Evolutionary conservation across 2,113 vertebrate species (phyloP), one percentile per base, ranked within the genome.

Genomic region (Oostethus manadensis): DNA sequence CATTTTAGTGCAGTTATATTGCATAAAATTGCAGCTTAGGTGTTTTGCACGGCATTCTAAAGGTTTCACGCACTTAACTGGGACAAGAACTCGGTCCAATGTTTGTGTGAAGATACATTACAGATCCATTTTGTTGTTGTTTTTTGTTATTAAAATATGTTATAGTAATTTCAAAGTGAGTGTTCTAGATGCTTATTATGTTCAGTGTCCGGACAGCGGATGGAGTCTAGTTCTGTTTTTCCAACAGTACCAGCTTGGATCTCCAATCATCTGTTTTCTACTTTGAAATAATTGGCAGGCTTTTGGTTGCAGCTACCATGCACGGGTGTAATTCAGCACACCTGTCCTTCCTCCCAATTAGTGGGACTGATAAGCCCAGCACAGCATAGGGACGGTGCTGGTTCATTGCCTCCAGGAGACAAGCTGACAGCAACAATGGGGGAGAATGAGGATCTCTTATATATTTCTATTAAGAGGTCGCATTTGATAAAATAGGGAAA

Each of bases 1-100:
- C 70, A 70, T 80, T 76, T 58, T n/a, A 71, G 70, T 59, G 64
- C 64, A n/a, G 61, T 77, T 66, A 40, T 46, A 20, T 50, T 60
- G 58, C 64, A 66, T 67, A 63, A 70, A 77, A 72, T 62, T 29
- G 38, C 22, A 20, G 69, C 42, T 48, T 43, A 26, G 46, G 38
- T 44, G 47, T 60, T 22, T n/a, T n/a, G n/a, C n/a, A n/a, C n/a
- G n/a, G n/a, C 45, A 68, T 65, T 50, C 60, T 33, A 68, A 51
- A 58, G 65, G 58, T 55, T 62, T 51, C 60, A 61, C 21, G 77
- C 57, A 62, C 65, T 51, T 70, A 49, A 72, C 62, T 62, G 51
- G 33, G 18, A 56, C 6, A 49, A 62, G 42, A 40, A 53, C 8
- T 20, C 17, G 44, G 15, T 50, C 17, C 50, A 45, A 51, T 51